Evolutionary conservation across 1,140 invertebrate species (phyloP).

Genomic region (Sogatella furcifera): DNA sequence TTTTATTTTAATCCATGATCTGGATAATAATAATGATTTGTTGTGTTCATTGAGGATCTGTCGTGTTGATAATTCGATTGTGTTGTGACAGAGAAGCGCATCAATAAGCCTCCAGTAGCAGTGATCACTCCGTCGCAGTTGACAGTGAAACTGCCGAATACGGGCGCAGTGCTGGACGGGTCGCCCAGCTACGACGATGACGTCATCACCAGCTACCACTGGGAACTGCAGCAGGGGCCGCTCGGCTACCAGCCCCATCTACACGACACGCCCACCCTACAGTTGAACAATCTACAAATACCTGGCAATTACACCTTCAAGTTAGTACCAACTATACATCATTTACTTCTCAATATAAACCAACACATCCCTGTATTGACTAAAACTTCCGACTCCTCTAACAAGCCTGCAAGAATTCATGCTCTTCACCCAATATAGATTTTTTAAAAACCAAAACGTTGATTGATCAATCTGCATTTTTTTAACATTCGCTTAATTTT

Average conservation of each 20-base stretch:
- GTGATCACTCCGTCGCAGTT: conserved; percentile 75
- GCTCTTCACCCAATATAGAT: no score
- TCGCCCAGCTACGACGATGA: conserved; percentile 55
- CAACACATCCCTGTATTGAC: no score
- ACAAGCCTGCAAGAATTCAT: no score
- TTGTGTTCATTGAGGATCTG: no score
- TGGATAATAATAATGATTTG: no score
- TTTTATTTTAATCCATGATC: no score
- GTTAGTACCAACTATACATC: conserved; percentile 30
- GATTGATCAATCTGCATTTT: no score
- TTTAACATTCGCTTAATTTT: no score
- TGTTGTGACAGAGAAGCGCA: conserved; percentile 52
- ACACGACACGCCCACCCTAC: conserved; percentile 68
- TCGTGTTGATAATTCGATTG: no score
- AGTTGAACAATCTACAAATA: conserved; percentile 65
- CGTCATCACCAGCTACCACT: conserved; percentile 49
- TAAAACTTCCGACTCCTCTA: no score
- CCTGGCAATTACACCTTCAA: conserved; percentile 90
- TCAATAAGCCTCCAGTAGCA: conserved; percentile 75
- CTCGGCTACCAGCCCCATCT: conserved; percentile 72
- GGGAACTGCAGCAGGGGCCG: conserved; percentile 82
- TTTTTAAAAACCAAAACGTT: no score
- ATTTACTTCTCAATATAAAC: no score
- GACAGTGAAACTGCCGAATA: conserved; percentile 79
- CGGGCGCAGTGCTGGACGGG: conserved; percentile 80